phyloP scores from a whole-genome alignment of 2,113 vertebrate species.

The Syrmaticus mikado region DNA sequence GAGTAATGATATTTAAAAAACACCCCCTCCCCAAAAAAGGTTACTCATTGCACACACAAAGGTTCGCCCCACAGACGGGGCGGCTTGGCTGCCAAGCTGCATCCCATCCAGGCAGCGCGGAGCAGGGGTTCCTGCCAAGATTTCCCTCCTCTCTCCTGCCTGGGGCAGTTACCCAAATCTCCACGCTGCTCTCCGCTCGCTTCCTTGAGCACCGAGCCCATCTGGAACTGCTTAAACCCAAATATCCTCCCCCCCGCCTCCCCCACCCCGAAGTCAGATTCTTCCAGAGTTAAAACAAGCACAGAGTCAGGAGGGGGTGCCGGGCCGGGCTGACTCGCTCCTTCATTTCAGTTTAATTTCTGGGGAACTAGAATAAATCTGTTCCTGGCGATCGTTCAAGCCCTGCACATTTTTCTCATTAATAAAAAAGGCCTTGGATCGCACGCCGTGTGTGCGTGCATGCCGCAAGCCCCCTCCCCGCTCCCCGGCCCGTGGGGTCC shows the following conservation, averaged over 20 bases:
- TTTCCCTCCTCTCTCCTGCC: slow-evolving; percentile 69
- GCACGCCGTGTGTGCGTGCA: slow-evolving; percentile 56
- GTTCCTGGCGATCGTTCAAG: slow-evolving; percentile 82
- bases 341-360: slow-evolving; percentile 83
- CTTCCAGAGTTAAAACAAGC: slow-evolving; percentile 86
- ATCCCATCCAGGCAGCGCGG: slow-evolving; percentile 33
- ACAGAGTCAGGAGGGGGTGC: slow-evolving; percentile 70
- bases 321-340: slow-evolving; percentile 54
- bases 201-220: slow-evolving; percentile 80
- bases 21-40: slow-evolving; percentile 55
- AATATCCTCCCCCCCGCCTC: slow-evolving; percentile 72
- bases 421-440: slow-evolving; percentile 82
- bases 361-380: slow-evolving; percentile 79
- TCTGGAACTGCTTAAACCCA: slow-evolving; percentile 87
- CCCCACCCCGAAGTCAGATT: slow-evolving; percentile 77
- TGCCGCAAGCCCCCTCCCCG: background rate
- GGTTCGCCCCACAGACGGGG: slow-evolving; percentile 59
- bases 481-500: background rate
- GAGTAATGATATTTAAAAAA: slow-evolving; percentile 34
- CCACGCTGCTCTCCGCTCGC: slow-evolving; percentile 50
- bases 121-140: slow-evolving; percentile 65
- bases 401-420: slow-evolving; percentile 85
- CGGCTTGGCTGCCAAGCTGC: slow-evolving; percentile 40
- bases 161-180: slow-evolving; percentile 76
- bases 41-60: slow-evolving; percentile 32